These are phyloP conservation scores for Zeugodacus cucurbitae DNA, from an alignment of 1,140 invertebrate species.

Conservation along the genomic window DNA sequence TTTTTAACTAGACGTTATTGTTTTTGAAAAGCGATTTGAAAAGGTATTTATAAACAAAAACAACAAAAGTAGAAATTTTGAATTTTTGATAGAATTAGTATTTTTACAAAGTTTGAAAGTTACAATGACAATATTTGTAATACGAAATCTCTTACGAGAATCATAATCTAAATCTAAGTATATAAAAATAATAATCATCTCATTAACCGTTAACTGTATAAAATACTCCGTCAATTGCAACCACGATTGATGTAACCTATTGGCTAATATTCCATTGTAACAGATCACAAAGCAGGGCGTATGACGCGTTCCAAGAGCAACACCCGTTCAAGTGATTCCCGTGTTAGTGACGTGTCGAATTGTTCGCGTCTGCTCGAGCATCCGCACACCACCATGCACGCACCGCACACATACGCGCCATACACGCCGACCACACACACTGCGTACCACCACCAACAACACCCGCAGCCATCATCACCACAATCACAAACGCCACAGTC, in stretches of 20 bases:
- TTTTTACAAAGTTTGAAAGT: no score
- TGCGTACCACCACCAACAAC: background rate
- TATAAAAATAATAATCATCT: background rate
- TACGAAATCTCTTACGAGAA: no score
- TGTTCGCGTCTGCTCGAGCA: slow-evolving; percentile 63
- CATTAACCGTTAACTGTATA: background rate
- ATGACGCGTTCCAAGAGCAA: slow-evolving; percentile 65
- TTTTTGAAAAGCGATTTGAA: no score
- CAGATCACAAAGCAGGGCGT: slow-evolving; percentile 52
- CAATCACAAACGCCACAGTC: slow-evolving; percentile 42
- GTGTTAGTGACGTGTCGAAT: slow-evolving; percentile 63
- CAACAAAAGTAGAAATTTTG: no score
- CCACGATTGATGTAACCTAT: background rate
- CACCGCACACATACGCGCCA: slow-evolving; percentile 52
- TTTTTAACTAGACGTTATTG: no score
- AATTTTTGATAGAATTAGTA: no score
- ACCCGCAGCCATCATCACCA: slow-evolving; percentile 44
- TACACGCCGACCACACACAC: slow-evolving; percentile 41
- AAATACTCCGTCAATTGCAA: background rate
- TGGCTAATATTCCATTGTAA: slow-evolving; percentile 6
- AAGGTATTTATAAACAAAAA: no score
- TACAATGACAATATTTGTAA: no score
- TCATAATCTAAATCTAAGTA: no score
- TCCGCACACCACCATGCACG: slow-evolving; percentile 29
- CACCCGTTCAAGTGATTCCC: slow-evolving; percentile 63